Base-by-base conservation (phyloP, 1,140 invertebrate genomes). In the Drosophila takahashii region DNA sequence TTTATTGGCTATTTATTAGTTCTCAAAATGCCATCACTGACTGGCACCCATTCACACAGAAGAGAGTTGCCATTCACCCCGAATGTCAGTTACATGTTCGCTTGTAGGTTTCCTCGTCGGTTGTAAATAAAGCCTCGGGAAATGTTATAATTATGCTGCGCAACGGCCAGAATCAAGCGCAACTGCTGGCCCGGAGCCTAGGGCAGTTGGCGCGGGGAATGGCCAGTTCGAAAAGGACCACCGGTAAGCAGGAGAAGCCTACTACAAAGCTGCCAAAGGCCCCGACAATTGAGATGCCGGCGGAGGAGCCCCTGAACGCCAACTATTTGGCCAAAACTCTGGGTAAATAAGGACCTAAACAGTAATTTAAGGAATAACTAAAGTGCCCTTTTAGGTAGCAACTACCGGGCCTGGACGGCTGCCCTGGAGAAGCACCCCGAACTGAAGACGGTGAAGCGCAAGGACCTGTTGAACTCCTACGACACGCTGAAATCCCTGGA, bases 361-460 rank as follows among this genome's bases (percentile, higher is more conserved):
- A 26, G 1, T 18, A 1, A 44, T 9, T 47, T 13, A 13, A 9
- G 3, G 9, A 22, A 3, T 18, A 15, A 32, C 16, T 26, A 13
- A 15, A 22, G 6, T 37, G 0, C 15, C 3, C 32, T 26, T 26
- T 11, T 48, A 89, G 85, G 86, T 22, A 79, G 80, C 41, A 75
- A 42, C 32, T 85, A 81, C 44, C 60, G 70, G 1, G 29, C 45
- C 4, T 90, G 86, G 86, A 41, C 44, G 0, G 27, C 41, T 6
- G 86, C 76, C 2, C 45, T 92, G 16, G 67, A 79, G 6, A 90
- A 92, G 39, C 76, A 92, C 64, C 90, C 87, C 0, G 85, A 92
- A 61, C 48, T 92, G n/a, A 89, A 74, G 47, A 65, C 77, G 0
- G 10, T 91, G 1, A 91, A 91, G 41, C 69, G 78, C 4, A 84